A percentile compares a stretch with the other conserved stretches of the same genome.
These are phyloP conservation scores for Spinus pinus DNA, from an alignment of 2,797 vertebrate species.

Conservation along the genomic window DNA sequence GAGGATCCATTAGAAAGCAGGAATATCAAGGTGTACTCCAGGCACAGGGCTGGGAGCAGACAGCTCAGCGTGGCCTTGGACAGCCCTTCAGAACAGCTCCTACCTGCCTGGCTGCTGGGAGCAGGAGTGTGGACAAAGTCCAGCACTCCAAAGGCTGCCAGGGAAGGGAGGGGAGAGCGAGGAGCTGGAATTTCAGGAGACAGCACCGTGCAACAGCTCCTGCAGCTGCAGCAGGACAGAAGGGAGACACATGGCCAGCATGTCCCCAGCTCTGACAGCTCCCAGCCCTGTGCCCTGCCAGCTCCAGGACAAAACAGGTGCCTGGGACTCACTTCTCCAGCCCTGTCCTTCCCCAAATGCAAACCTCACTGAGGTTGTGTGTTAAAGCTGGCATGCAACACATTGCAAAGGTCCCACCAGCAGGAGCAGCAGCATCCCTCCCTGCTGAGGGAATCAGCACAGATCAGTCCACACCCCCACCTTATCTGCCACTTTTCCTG, in stretches of 20 bases:
- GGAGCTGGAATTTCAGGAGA: not conserved
- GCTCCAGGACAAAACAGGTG: not conserved
- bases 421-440: not conserved
- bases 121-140: not conserved
- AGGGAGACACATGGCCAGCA: accelerated
- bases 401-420: not conserved
- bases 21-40: not conserved
- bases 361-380: not conserved
- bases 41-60: not conserved
- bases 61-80: not conserved
- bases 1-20: not conserved
- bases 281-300: not conserved
- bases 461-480: not conserved
- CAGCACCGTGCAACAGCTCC: accelerated
- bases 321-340: not conserved
- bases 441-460: not conserved
- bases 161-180: not conserved
- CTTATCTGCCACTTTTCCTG: not conserved
- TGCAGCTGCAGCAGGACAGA: not conserved
- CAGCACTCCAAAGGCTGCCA: not conserved
- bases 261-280: not conserved
- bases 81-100: not conserved
- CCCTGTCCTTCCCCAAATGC: not conserved
- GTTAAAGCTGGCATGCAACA: not conserved
- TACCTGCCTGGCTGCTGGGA: not conserved